Percentiles rank a stretch among this genome's conserved stretches.
Evolutionary conservation across 1,140 invertebrate species (phyloP).

Genomic region (Linepithema humile): DNA sequence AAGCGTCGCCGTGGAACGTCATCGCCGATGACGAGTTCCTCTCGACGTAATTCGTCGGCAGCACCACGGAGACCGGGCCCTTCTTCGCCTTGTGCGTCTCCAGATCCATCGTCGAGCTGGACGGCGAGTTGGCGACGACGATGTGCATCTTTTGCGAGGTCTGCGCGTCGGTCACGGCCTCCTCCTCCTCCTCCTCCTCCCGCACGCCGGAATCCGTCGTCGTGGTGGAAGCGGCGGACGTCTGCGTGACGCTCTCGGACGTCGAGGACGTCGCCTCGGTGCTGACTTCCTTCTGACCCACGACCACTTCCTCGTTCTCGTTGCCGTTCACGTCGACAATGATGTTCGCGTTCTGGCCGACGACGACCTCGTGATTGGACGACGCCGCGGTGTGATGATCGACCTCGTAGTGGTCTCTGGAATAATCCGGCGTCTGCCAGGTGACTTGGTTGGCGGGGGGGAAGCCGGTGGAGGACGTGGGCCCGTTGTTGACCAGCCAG

Average conservation of each 20-base stretch:
- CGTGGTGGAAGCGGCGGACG: neutral
- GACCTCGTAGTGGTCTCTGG: slow-evolving; percentile 61
- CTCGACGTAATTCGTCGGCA: slow-evolving; percentile 73
- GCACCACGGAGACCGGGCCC: slow-evolving; percentile 70
- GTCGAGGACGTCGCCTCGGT: slow-evolving; percentile 17
- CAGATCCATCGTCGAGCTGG: neutral
- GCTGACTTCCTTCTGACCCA: slow-evolving; percentile 65
- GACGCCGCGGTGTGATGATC: slow-evolving; percentile 75
- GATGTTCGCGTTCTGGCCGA: slow-evolving; percentile 76
- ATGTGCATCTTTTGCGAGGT: slow-evolving; percentile 73
- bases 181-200: neutral
- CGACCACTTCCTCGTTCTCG: slow-evolving; percentile 71
- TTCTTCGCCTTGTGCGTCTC: slow-evolving; percentile 52
- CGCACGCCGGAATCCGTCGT: neutral
- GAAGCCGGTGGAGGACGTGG: slow-evolving; percentile 12
- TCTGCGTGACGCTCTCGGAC: neutral
- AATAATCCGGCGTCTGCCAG: slow-evolving; percentile 76
- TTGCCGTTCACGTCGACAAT: slow-evolving; percentile 71
- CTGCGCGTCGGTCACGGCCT: neutral
- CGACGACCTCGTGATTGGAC: slow-evolving; percentile 73
- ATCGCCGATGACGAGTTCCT: neutral
- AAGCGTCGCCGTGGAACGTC: neutral
- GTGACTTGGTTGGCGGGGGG: slow-evolving; percentile 71
- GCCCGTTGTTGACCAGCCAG: slow-evolving; percentile 55
- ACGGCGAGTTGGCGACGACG: slow-evolving; percentile 72